phyloP scores from a whole-genome alignment of 2,797 vertebrate genomes.

The Pangasius mekongensis region DNA sequence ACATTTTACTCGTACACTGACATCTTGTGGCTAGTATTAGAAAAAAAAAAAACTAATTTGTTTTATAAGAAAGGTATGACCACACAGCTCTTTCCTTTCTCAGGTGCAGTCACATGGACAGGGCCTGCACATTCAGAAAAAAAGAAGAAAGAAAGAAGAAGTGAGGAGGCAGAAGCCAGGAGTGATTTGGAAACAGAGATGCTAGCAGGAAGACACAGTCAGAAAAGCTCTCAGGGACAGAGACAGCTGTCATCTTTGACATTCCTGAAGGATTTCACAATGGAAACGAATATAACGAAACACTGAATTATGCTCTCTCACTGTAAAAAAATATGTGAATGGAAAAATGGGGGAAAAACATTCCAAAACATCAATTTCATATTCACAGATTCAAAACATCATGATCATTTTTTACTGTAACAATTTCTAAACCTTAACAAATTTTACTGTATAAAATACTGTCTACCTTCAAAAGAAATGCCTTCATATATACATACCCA shows the following conservation, averaged over 20 bases:
- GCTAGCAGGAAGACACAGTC: constrained; percentile 48
- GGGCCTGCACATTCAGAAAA: constrained; percentile 48
- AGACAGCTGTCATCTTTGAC: constrained; percentile 69
- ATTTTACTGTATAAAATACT: not conserved
- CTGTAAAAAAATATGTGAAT: not conserved
- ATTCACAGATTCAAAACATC: not conserved
- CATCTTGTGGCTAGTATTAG: constrained; percentile 31
- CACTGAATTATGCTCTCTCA: not conserved
- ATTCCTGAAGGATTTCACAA: constrained; percentile 1
- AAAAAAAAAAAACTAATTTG: not conserved
- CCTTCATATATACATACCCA: not conserved
- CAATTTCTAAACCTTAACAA: not conserved
- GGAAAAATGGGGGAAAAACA: not conserved
- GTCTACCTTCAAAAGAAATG: not conserved
- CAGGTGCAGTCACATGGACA: constrained; percentile 63
- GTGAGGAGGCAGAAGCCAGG: constrained; percentile 30
- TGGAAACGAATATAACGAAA: constrained; percentile 16
- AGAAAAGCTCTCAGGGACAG: constrained; percentile 62
- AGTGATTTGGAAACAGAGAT: constrained; percentile 24
- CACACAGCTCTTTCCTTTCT: not conserved
- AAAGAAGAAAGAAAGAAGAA: constrained; percentile 52
- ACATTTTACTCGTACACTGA: constrained; percentile 12
- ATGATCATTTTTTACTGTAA: not conserved
- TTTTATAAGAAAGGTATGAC: not conserved
- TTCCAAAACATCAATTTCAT: not conserved